phyloP scores from a whole-genome alignment of 2,797 vertebrate species.

The Meriones psammophilus region DNA sequence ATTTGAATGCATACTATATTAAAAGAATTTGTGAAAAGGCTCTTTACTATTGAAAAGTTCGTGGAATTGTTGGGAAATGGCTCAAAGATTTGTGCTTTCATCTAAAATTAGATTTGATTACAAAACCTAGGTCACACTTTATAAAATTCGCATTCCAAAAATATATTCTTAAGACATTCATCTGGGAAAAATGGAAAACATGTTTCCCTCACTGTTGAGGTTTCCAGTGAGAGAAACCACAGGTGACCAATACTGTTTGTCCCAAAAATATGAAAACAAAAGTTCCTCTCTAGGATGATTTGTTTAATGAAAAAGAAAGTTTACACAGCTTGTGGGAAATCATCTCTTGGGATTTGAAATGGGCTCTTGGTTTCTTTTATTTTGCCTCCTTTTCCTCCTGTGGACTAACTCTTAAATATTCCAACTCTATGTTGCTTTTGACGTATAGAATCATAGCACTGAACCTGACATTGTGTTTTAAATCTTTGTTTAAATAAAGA shows the following conservation, averaged over 20 bases:
- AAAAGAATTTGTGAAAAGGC: neutral
- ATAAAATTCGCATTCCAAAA: constrained; percentile 59
- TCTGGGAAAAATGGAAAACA: constrained; percentile 41
- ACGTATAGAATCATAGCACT: neutral
- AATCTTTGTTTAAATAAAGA: neutral
- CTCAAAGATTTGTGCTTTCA: neutral
- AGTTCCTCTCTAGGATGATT: constrained; percentile 83
- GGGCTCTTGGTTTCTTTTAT: constrained; percentile 47
- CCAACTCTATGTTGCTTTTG: constrained; percentile 42
- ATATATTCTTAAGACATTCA: constrained; percentile 49
- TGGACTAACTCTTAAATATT: constrained; percentile 38
- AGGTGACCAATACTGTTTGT: constrained; percentile 63
- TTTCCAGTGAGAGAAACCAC: constrained; percentile 64
- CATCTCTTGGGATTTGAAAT: constrained; percentile 76
- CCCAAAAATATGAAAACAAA: constrained; percentile 61
- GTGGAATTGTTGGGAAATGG: neutral
- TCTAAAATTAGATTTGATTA: constrained; percentile 50
- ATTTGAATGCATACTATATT: neutral
- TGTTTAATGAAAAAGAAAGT: constrained; percentile 82
- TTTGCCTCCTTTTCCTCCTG: constrained; percentile 38
- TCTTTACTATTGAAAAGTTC: constrained; percentile 8
- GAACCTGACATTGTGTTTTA: neutral
- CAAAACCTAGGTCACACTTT: constrained; percentile 31
- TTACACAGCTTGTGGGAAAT: constrained; percentile 87
- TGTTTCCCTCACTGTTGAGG: constrained; percentile 50